phyloP scores from a whole-genome alignment of 92 coral and sea anemone genomes.

The Palythoa grandiflora region DNA sequence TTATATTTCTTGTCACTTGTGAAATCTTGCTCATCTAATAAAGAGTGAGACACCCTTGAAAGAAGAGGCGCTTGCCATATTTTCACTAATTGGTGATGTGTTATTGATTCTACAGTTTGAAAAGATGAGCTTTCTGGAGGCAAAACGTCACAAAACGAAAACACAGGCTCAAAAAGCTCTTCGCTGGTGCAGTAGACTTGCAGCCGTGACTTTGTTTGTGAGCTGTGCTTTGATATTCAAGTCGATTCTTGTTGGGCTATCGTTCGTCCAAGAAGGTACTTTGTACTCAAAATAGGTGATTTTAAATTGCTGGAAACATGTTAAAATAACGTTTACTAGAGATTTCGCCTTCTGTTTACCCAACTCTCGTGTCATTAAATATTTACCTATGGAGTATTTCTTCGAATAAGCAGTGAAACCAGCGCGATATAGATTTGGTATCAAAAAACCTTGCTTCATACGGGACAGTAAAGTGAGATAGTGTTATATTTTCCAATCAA shows the following conservation, averaged over 20 bases:
- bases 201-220: conserved; percentile 79
- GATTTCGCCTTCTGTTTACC: conserved; percentile 29
- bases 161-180: conserved; percentile 67
- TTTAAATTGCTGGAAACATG: background rate
- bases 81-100: background rate
- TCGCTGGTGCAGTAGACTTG: conserved; percentile 72
- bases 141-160: conserved; percentile 64
- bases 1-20: background rate
- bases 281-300: background rate
- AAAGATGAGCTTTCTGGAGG: conserved; percentile 71
- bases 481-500: background rate
- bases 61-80: background rate
- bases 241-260: conserved; percentile 67
- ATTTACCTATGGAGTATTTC: conserved; percentile 29
- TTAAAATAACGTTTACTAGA: conserved; percentile 36
- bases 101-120: conserved; percentile 30
- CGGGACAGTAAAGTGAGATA: too few relatives aligned
- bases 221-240: conserved; percentile 86
- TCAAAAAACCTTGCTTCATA: too few relatives aligned
- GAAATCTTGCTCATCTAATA: background rate
- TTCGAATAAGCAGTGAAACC: background rate
- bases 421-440: background rate
- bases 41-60: conserved; percentile 3
- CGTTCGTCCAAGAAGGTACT: conserved; percentile 74
- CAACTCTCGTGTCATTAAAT: conserved; percentile 29